These are phyloP conservation scores for Menidia menidia DNA, from an alignment of 2,797 vertebrate genomes.

Conservation along the genomic window DNA sequence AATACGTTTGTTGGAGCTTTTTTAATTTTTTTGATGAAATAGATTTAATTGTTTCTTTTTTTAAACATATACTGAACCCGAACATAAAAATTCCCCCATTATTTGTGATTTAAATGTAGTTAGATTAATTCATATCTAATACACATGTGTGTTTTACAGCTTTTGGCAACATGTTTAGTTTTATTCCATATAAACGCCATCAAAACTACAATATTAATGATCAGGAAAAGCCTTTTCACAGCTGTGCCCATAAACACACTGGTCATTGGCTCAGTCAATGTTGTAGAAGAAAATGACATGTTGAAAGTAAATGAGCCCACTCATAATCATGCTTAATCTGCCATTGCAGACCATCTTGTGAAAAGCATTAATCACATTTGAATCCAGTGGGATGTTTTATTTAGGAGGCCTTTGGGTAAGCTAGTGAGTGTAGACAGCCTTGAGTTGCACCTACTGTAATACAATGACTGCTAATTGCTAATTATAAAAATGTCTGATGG, in stretches of 20 bases:
- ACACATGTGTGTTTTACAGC: neutral
- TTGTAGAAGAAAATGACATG: conserved; percentile 83
- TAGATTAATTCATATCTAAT: neutral
- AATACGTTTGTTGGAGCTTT: too few species aligned
- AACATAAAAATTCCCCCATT: too few species aligned
- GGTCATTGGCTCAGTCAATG: conserved; percentile 75
- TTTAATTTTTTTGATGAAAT: too few species aligned
- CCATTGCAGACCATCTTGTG: conserved; percentile 77
- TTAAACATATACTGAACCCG: too few species aligned
- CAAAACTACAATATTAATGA: conserved; percentile 52
- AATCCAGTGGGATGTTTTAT: conserved; percentile 73
- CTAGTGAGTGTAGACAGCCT: conserved; percentile 63
- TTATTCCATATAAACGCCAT: conserved; percentile 15
- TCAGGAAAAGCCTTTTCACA: conserved; percentile 40
- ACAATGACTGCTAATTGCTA: conserved; percentile 78
- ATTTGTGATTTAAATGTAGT: neutral
- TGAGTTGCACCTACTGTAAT: conserved; percentile 66
- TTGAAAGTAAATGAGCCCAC: conserved; percentile 82
- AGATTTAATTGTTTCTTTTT: too few species aligned
- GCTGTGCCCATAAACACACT: conserved; percentile 55
- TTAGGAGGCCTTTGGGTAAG: conserved; percentile 66
- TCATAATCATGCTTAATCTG: conserved; percentile 82
- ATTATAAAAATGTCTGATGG: conserved; percentile 74
- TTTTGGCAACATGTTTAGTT: conserved; percentile 9
- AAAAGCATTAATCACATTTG: conserved; percentile 81